These are phyloP conservation scores for Melanostoma scalare DNA, from an alignment of 2,888 invertebrate genomes.

Conservation along the genomic window DNA sequence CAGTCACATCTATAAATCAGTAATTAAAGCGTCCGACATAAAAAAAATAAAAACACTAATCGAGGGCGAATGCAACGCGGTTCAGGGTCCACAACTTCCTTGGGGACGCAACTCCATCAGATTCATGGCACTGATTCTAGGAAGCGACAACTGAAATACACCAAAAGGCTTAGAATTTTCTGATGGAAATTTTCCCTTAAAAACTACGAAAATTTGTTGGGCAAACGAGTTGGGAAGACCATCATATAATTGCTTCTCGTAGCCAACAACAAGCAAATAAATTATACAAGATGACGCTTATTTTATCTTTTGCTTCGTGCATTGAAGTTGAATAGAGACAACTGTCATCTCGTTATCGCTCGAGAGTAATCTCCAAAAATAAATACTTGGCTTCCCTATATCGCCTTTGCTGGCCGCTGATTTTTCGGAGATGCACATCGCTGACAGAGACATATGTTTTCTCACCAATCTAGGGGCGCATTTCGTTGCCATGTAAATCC, in stretches of 20 bases:
- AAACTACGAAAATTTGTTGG: neutral
- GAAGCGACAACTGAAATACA: conserved; percentile 46
- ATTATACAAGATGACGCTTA: conserved; percentile 28
- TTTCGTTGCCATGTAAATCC: conserved; percentile 34
- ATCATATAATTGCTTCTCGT: conserved; percentile 9
- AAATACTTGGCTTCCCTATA: conserved; percentile 1
- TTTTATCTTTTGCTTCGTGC: conserved; percentile 12
- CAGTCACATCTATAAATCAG: conserved; percentile 67
- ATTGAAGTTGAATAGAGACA: conserved; percentile 44
- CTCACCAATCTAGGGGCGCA: conserved; percentile 43
- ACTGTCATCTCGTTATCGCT: conserved; percentile 66
- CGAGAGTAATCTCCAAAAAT: conserved; percentile 39
- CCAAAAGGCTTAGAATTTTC: conserved; percentile 60
- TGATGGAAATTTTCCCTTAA: conserved; percentile 33
- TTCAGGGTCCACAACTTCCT: conserved; percentile 54
- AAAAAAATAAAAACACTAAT: conserved; percentile 51
- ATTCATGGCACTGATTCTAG: neutral
- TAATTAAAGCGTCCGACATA: conserved; percentile 62
- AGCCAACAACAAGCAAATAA: conserved; percentile 62
- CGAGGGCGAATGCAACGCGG: conserved; percentile 56
- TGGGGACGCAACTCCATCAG: conserved; percentile 27
- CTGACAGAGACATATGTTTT: conserved; percentile 67
- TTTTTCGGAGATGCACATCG: conserved; percentile 43
- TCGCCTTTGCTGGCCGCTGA: conserved; percentile 18
- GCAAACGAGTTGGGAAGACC: neutral